These are phyloP conservation scores for Bombus waltoni DNA, from an alignment of 1,140 invertebrate genomes.

Conservation along the genomic window DNA sequence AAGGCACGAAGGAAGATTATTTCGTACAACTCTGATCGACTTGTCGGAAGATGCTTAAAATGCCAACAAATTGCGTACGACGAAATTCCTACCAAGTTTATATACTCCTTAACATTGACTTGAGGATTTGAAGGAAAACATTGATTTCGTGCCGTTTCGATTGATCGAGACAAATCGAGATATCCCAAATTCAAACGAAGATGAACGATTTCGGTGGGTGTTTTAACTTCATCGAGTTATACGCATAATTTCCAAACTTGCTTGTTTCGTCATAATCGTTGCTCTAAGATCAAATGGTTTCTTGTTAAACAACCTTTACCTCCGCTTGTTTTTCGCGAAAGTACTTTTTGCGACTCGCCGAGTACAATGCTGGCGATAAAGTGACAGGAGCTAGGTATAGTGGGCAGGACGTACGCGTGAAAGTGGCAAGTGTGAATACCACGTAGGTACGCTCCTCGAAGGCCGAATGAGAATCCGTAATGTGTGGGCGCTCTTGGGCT, in stretches of 20 bases:
- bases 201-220: too few relatives aligned
- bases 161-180: too few relatives aligned
- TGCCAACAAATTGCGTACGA: background rate
- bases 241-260: too few relatives aligned
- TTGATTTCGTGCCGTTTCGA: background rate
- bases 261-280: too few relatives aligned
- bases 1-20: background rate
- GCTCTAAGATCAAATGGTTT: too few relatives aligned
- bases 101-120: background rate
- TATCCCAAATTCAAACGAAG: too few relatives aligned
- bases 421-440: slow-evolving; percentile 17
- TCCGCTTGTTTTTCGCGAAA: too few relatives aligned
- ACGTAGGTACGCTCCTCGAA: slow-evolving; percentile 50
- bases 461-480: slow-evolving; percentile 60
- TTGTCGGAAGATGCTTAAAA: background rate
- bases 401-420: background rate
- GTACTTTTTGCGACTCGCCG: too few relatives aligned
- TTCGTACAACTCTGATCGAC: background rate
- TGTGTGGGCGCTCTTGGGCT: slow-evolving; percentile 57
- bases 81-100: background rate
- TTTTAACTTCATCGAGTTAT: too few relatives aligned
- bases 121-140: background rate
- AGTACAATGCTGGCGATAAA: background rate
- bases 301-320: too few relatives aligned
- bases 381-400: background rate